Evolutionary conservation across 1,140 invertebrate species (phyloP).

Genomic region (Andricus grossulariae): DNA sequence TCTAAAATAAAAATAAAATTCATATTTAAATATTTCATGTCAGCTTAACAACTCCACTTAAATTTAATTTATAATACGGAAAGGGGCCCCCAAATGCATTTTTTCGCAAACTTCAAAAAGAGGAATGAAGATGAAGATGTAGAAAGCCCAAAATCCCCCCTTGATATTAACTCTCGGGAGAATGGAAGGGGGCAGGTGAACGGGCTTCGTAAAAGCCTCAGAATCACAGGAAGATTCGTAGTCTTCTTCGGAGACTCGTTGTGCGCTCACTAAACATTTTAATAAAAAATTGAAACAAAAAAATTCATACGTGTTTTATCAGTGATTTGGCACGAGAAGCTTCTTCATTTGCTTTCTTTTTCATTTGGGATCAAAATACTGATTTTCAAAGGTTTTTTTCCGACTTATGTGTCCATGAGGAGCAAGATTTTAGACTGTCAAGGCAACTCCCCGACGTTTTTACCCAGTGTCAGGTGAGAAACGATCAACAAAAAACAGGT

Average conservation of each 20-base stretch:
- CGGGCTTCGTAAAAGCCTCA: constrained; percentile 53
- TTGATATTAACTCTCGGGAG: constrained; percentile 40
- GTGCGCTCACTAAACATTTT: constrained; percentile 24
- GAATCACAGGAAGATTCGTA: constrained; percentile 46
- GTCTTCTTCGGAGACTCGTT: constrained; percentile 45
- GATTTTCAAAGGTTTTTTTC: not conserved
- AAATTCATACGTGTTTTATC: not conserved
- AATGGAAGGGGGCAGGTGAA: constrained; percentile 46
- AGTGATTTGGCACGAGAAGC: not conserved
- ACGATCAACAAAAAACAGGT: constrained; percentile 22
- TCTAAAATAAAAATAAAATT: not conserved
- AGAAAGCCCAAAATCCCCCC: constrained; percentile 41
- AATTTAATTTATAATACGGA: not conserved
- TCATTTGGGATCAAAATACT: not conserved
- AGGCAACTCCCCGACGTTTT: constrained; percentile 72
- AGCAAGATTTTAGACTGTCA: constrained; percentile 73
- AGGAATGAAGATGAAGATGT: not conserved
- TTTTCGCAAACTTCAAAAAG: constrained; percentile 14
- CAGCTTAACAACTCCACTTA: not conserved
- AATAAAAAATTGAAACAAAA: not conserved
- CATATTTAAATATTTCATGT: not conserved
- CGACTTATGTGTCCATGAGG: constrained; percentile 73
- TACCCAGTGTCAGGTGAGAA: constrained; percentile 70
- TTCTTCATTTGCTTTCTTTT: not conserved
- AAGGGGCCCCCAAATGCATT: not conserved